phyloP scores from a whole-genome alignment of 2,113 vertebrate genomes.

The Nicator chloris region DNA sequence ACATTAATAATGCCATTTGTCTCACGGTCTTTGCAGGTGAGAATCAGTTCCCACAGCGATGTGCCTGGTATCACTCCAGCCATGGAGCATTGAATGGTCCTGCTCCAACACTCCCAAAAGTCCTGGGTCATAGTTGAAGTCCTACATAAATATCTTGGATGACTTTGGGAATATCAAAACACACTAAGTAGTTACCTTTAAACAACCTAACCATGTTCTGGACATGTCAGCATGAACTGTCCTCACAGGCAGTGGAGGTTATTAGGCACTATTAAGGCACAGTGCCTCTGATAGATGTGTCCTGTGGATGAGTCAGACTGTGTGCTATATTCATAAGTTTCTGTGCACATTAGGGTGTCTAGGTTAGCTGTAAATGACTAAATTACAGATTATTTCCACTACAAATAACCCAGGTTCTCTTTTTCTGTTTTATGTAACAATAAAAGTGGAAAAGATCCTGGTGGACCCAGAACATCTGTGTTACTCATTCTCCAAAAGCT shows the following conservation, averaged over 20 bases:
- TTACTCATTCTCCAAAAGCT: not conserved
- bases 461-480: not conserved
- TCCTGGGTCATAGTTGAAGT: not conserved
- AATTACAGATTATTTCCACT: not conserved
- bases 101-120: not conserved
- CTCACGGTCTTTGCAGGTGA: not conserved
- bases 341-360: not conserved
- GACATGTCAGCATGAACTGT: not conserved
- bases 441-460: not conserved
- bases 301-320: not conserved
- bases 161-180: not conserved
- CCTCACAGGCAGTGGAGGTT: not conserved
- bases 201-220: not conserved
- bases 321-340: not conserved
- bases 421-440: not conserved
- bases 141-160: not conserved
- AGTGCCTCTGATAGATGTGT: not conserved
- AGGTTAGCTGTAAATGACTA: not conserved
- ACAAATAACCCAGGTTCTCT: not conserved
- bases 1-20: not conserved
- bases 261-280: not conserved
- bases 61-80: not conserved
- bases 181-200: not conserved
- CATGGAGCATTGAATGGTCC: not conserved
- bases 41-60: not conserved